These are phyloP conservation scores for Pyrocephalus nanus DNA, from an alignment of 2,797 vertebrate species.

Conservation along the genomic window DNA sequence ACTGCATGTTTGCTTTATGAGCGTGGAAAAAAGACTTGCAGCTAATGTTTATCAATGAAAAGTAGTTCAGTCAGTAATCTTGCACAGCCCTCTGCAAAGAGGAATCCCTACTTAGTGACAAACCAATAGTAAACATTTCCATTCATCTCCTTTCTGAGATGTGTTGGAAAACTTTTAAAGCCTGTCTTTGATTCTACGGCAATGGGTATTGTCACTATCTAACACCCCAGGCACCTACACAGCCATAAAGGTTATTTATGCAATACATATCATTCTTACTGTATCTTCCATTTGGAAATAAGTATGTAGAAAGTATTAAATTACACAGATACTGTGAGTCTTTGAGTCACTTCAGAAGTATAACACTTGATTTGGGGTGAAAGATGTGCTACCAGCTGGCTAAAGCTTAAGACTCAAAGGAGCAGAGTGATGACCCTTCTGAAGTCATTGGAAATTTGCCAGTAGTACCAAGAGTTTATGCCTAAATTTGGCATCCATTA, in stretches of 20 bases:
- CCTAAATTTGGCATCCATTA: neutral
- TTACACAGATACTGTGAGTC: neutral
- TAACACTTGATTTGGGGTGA: neutral
- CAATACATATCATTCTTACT: neutral
- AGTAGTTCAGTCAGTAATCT: slow-evolving; percentile 12
- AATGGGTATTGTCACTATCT: neutral
- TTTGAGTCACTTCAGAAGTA: neutral
- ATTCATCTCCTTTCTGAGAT: neutral
- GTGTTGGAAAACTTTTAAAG: neutral
- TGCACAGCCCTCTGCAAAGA: neutral
- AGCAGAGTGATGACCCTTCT: neutral
- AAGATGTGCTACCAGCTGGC: neutral
- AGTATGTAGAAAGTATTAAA: neutral
- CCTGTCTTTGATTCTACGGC: neutral
- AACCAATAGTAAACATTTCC: slow-evolving; percentile 48
- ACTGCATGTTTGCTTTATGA: slow-evolving; percentile 31
- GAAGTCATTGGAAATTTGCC: neutral
- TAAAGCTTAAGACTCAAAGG: neutral
- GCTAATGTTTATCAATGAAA: slow-evolving; percentile 22
- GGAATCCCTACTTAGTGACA: slow-evolving; percentile 27
- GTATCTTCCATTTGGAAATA: neutral
- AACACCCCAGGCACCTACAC: neutral
- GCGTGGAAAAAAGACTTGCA: neutral
- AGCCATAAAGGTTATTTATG: neutral
- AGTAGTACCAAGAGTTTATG: neutral